phyloP scores from a whole-genome alignment of 2,888 invertebrate genomes.

The Apotomis capreana region DNA sequence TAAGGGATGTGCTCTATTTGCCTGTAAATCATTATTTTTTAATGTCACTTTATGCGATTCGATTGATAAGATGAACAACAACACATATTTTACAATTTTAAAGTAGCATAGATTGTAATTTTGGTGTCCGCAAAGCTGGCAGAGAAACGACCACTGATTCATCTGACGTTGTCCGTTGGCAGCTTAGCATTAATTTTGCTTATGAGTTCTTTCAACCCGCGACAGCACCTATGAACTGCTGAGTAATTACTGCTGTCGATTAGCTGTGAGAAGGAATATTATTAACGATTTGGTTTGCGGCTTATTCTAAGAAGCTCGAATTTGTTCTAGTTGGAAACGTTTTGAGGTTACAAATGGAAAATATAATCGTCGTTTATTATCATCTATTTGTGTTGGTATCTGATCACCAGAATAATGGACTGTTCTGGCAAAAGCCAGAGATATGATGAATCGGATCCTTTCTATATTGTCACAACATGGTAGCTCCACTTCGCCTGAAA shows the following conservation, averaged over 20 bases:
- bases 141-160: constrained; percentile 30
- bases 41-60: too few relatives aligned
- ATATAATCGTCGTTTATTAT: too few relatives aligned
- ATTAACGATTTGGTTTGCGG: not conserved
- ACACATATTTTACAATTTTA: not conserved
- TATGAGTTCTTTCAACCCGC: constrained; percentile 40
- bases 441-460: too few relatives aligned
- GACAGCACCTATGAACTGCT: constrained; percentile 4
- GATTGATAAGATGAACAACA: not conserved
- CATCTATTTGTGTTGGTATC: too few relatives aligned
- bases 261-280: constrained; percentile 16
- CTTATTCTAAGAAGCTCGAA: not conserved
- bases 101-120: not conserved
- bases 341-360: too few relatives aligned
- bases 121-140: constrained; percentile 17
- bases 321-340: too few relatives aligned
- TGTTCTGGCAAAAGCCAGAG: too few relatives aligned
- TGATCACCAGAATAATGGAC: too few relatives aligned
- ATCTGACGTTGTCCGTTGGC: constrained; percentile 22
- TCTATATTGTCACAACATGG: too few relatives aligned
- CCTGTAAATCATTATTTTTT: too few relatives aligned
- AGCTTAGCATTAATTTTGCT: constrained; percentile 19
- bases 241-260: constrained; percentile 22
- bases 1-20: too few relatives aligned
- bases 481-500: too few relatives aligned